Evolutionary conservation across 2,113 vertebrate genomes (phyloP).

Genomic region (Pandion haliaetus): DNA sequence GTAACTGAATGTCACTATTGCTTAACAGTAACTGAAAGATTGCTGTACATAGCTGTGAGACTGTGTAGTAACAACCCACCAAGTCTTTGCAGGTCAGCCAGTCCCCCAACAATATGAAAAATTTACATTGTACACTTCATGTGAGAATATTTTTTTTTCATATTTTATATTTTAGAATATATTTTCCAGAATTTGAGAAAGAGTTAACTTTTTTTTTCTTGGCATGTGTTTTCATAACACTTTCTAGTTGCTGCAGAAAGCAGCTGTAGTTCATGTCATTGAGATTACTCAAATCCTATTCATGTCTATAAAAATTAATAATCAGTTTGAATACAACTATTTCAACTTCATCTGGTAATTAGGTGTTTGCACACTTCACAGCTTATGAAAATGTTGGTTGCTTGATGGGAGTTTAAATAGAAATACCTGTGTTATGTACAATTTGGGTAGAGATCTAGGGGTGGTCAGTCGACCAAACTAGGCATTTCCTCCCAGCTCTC

Average conservation of each 20-base stretch:
- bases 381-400: background rate
- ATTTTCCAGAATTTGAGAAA: background rate
- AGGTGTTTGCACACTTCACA: background rate
- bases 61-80: background rate
- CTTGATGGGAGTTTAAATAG: background rate
- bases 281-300: background rate
- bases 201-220: background rate
- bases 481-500: background rate
- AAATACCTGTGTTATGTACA: background rate
- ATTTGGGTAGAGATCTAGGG: background rate
- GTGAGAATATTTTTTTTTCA: background rate
- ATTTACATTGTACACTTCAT: background rate
- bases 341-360: background rate
- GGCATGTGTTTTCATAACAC: background rate
- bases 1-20: background rate
- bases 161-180: background rate
- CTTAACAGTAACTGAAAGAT: background rate
- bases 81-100: background rate
- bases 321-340: background rate
- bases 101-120: background rate
- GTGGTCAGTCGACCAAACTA: accelerated
- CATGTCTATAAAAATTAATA: background rate
- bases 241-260: background rate
- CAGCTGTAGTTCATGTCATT: background rate
- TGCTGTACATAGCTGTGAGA: background rate